Percentiles rank a stretch among this genome's conserved stretches.
Evolutionary conservation across 2,797 vertebrate species (phyloP).

Genomic region (Protonibea diacanthus): DNA sequence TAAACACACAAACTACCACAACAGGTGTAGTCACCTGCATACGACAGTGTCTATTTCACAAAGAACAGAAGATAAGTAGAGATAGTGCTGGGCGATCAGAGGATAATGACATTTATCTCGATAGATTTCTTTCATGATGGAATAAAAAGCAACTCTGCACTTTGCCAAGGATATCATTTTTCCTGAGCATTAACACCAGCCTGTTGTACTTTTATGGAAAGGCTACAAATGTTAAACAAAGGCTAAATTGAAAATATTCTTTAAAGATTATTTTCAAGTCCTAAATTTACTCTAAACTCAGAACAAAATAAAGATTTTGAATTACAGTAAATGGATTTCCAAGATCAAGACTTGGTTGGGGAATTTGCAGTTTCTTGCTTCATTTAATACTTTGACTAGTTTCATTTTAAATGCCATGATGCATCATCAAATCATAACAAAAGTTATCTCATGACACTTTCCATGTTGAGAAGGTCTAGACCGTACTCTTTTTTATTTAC

Average conservation of each 20-base stretch:
- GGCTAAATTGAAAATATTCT: background rate
- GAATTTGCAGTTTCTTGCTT: background rate
- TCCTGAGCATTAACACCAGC: background rate
- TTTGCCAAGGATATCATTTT: background rate
- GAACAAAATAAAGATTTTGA: background rate
- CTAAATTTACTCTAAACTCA: too few relatives aligned
- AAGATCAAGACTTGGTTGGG: background rate
- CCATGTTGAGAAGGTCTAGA: too few relatives aligned
- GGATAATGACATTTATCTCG: background rate
- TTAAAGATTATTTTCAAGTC: background rate
- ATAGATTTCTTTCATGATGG: background rate
- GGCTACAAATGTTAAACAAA: background rate
- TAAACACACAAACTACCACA: conserved; percentile 66
- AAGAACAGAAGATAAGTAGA: conserved; percentile 31
- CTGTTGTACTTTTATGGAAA: background rate
- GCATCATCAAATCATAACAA: too few relatives aligned
- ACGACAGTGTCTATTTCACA: conserved; percentile 47
- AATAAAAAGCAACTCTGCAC: background rate
- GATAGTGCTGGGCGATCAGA: conserved; percentile 35
- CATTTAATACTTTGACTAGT: background rate
- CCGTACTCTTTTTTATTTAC: too few relatives aligned
- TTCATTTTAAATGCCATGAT: background rate
- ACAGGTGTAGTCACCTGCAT: conserved; percentile 31
- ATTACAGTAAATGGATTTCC: background rate
- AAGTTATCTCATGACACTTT: too few relatives aligned